A percentile compares a stretch with the other conserved stretches of the same genome.
Conservation (phyloP, 2,888 invertebrate species). For the Quadriops clusia region DNA sequence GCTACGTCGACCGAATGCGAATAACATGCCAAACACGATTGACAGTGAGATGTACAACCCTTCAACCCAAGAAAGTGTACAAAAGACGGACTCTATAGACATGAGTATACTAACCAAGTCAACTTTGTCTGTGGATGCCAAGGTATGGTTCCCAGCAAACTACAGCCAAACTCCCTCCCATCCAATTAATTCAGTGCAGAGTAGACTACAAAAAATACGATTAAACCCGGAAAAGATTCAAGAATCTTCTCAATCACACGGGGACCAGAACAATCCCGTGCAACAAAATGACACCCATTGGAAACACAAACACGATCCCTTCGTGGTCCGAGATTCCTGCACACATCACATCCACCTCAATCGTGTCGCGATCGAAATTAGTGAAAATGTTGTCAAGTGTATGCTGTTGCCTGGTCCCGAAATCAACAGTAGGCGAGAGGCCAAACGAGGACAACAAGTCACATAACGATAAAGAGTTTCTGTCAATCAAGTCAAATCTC, state of each 20-base stretch:
- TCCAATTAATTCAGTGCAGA: constrained; percentile 12
- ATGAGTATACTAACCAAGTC: constrained; percentile 8
- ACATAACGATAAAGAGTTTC: no score
- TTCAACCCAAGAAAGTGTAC: constrained; percentile 1
- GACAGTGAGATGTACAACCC: constrained; percentile 1
- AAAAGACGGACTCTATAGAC: constrained; percentile 4
- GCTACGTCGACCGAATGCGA: constrained; percentile 15
- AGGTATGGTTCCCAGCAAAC: constrained; percentile 49
- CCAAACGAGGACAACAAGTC: no score
- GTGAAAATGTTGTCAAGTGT: constrained; percentile 68
- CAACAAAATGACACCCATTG: no score
- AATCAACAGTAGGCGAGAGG: no score
- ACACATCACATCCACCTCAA: constrained; percentile 41
- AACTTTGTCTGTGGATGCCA: constrained; percentile 38
- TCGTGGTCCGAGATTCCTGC: not conserved
- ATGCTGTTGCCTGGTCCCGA: no score
- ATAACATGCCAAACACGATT: no score
- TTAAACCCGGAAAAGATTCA: not conserved
- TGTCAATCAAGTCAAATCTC: no score
- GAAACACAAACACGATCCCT: no score
- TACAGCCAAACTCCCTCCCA: constrained; percentile 24
- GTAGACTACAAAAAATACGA: constrained; percentile 12
- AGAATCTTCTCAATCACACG: not conserved
- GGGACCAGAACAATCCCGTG: constrained; percentile 9
- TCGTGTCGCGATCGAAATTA: constrained; percentile 61